Evolutionary conservation across 92 coral and sea anemone genomes (phyloP), one percentile per base, ranked within the genome.

Genomic region (Meandrina meandrites): DNA sequence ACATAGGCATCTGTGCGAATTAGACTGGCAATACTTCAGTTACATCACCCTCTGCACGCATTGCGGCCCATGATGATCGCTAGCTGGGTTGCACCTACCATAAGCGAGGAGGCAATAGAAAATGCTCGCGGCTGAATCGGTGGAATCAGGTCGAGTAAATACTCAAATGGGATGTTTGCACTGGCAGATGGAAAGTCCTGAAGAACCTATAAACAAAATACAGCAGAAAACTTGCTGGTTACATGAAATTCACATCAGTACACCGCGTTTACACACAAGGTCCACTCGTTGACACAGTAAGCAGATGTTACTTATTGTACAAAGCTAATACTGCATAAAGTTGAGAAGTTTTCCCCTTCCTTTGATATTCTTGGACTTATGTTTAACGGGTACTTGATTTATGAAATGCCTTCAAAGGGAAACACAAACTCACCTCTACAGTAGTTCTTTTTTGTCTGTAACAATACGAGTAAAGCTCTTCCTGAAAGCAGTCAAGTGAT

Each of bases 391-490:
- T 24, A 0, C 16, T 14, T 27, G 71, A 10, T 64, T 64, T 24
- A 64, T n/a, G 32, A 9, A 64, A 64, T 5, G 32, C n/a, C 16
- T 24, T 12, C 32, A 22, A 32, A 1, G 14, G 1, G 48, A 10
- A 53, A 30, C 24, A 3, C 69, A 42, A 15, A 27, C 37, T 82
- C 83, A 94, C 98, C 97, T 95, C 98, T 19, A 95, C 89, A 0
- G 93, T 84, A 5, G 93, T 90, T 54, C 98, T 91, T 88, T 91
- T 94, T 80, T 87, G 95, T 84, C 98, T 92, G 90, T 91, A 94
- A 71, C 98, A 96, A 73, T 96, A 96, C 28, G 98, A 96, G 86
- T 94, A 96, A n/a, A 96, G 92, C 53, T 96, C 98, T 75, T 96
- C 98, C 98, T 96, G 87, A n/a, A 88, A 67, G 12, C 0, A 66